A percentile compares a stretch with the other conserved stretches of the same genome.
Evolutionary conservation across 2,113 vertebrate species (phyloP).

Genomic region (Dipodomys spectabilis): DNA sequence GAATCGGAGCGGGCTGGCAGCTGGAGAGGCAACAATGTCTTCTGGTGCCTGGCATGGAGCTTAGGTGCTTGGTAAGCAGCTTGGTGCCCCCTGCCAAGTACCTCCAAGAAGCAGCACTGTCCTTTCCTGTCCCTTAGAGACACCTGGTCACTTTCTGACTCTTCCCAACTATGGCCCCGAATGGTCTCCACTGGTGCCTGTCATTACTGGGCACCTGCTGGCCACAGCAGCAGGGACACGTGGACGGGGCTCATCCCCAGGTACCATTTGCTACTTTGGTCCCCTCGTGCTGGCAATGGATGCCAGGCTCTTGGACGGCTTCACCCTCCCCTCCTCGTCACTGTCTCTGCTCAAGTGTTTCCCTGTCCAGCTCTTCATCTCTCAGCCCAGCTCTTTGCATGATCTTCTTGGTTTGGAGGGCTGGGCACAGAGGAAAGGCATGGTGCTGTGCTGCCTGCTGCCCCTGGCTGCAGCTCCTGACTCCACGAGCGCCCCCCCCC

Average conservation of each 20-base stretch:
- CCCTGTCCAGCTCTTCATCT: no score
- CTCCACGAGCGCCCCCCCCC: no score
- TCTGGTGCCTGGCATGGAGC: not conserved
- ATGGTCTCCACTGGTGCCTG: not conserved
- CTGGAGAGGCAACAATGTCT: not conserved
- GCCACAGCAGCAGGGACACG: not conserved
- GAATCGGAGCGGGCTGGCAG: not conserved
- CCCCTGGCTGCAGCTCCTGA: not conserved
- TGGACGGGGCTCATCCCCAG: not conserved
- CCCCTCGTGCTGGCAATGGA: rapidly evolving
- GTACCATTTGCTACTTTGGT: not conserved
- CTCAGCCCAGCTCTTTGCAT: not conserved
- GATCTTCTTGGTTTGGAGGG: not conserved
- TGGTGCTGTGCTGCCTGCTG: not conserved
- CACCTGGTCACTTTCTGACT: not conserved
- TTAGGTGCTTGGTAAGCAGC: not conserved
- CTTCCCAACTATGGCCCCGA: not conserved
- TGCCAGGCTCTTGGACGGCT: rapidly evolving
- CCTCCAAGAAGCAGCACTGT: not conserved
- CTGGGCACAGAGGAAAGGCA: not conserved
- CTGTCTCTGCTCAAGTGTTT: not conserved
- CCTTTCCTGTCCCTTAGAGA: not conserved
- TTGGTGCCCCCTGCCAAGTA: not conserved
- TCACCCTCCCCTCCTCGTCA: not conserved
- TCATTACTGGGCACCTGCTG: no score